Evolutionary conservation across 2,888 invertebrate species (phyloP).

Genomic region (Auanema freiburgensis): DNA sequence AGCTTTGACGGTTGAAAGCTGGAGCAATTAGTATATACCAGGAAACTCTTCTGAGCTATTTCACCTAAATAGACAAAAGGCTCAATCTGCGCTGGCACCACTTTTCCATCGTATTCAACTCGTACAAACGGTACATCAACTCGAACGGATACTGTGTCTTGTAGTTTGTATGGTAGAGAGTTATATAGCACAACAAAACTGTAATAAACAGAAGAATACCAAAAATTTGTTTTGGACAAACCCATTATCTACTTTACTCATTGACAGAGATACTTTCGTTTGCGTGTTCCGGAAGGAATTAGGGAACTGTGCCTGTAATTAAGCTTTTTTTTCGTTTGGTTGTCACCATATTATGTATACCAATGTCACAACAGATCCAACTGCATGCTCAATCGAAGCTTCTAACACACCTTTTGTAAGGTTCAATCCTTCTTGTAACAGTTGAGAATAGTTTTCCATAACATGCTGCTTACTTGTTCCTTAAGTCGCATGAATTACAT

Average conservation of each 20-base stretch:
- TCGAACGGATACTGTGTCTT: conserved; percentile 27
- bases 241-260: too few species aligned
- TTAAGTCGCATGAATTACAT: conserved; percentile 67
- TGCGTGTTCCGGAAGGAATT: too few species aligned
- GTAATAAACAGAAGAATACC: background rate
- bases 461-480: conserved; percentile 91
- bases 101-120: conserved; percentile 18
- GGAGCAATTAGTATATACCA: conserved; percentile 16
- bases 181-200: conserved; percentile 29
- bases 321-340: too few species aligned
- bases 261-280: too few species aligned
- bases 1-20: background rate
- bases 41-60: conserved; percentile 18
- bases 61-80: conserved; percentile 33
- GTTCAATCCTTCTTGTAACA: conserved; percentile 28
- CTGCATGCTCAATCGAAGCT: background rate
- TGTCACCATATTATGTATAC: too few species aligned
- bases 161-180: conserved; percentile 21
- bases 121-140: conserved; percentile 15
- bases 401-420: conserved; percentile 27
- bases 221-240: background rate
- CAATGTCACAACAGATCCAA: conserved; percentile 1
- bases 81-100: conserved; percentile 40
- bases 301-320: too few species aligned
- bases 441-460: conserved; percentile 78